Percentiles rank a stretch among this genome's conserved stretches.
Conservation (phyloP, 1,140 invertebrate species). For the Cylas formicarius region DNA sequence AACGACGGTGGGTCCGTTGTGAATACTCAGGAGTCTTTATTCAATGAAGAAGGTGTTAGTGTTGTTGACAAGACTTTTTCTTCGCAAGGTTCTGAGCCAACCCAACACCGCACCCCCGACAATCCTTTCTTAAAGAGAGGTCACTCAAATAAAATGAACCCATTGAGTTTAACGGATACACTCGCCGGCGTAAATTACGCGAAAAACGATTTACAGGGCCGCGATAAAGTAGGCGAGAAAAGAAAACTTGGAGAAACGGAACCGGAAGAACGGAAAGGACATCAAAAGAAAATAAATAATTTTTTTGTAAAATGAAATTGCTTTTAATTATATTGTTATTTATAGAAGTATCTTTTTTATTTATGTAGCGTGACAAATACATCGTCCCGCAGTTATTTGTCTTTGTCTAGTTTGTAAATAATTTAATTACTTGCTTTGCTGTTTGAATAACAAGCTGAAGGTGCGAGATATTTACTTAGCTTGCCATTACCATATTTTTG, state of each 20-base stretch:
- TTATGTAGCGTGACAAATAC: too few relatives aligned
- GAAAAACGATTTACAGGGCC: constrained; percentile 18
- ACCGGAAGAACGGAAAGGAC: constrained; percentile 31
- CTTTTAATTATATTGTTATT: too few relatives aligned
- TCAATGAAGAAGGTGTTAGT: constrained; percentile 2
- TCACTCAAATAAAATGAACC: constrained; percentile 10
- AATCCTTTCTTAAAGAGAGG: constrained; percentile 19
- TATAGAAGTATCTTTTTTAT: too few relatives aligned
- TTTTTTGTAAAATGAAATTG: too few relatives aligned
- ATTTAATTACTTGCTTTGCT: too few relatives aligned
- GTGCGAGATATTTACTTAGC: too few relatives aligned
- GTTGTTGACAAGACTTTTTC: constrained; percentile 1
- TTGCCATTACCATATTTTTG: too few relatives aligned
- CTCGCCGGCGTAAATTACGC: constrained; percentile 27
- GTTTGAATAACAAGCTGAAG: too few relatives aligned
- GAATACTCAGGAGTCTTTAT: constrained; percentile 17
- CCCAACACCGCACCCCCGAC: neutral
- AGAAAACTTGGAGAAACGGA: constrained; percentile 33
- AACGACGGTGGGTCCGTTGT: neutral
- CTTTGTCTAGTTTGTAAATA: too few relatives aligned
- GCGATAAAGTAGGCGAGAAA: constrained; percentile 26
- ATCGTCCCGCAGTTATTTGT: too few relatives aligned
- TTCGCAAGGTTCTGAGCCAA: constrained; percentile 19
- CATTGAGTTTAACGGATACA: constrained; percentile 29
- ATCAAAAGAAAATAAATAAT: constrained; percentile 36